These are phyloP conservation scores for Sylvilagus bachmani DNA, from an alignment of 2,113 vertebrate species.

Conservation along the genomic window DNA sequence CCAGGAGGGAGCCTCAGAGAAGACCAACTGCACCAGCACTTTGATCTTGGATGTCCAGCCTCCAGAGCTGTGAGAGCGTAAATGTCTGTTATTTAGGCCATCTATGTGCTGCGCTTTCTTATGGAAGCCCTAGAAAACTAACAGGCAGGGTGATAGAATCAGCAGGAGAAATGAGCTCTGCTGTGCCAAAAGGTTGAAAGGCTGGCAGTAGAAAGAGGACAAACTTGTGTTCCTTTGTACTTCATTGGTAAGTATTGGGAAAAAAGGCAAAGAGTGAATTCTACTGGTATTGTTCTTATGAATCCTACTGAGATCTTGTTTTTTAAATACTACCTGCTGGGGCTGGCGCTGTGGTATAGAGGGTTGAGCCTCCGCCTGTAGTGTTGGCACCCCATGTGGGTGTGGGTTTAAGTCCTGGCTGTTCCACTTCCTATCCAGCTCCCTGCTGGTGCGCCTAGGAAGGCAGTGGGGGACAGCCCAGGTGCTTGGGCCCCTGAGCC, in stretches of 20 bases:
- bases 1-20: neutral
- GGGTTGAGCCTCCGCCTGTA: no score
- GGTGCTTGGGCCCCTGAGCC: no score
- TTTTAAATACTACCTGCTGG: neutral
- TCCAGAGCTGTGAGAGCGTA: neutral
- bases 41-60: neutral
- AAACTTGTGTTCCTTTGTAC: neutral
- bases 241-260: neutral
- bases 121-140: neutral
- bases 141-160: neutral
- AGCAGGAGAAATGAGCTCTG: fast-evolving
- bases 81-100: neutral
- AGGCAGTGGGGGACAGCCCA: no score
- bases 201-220: neutral
- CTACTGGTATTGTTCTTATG: neutral
- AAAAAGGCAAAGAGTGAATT: neutral
- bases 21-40: neutral
- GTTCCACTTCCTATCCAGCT: no score
- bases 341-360: no score
- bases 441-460: no score
- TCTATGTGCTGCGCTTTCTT: neutral
- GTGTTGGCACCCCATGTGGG: no score
- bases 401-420: no score
- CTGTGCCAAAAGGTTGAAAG: neutral
- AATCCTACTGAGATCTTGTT: slow-evolving; percentile 19